Conservation (phyloP, 1,140 invertebrate genomes). For the Cheumatopsyche charites region DNA sequence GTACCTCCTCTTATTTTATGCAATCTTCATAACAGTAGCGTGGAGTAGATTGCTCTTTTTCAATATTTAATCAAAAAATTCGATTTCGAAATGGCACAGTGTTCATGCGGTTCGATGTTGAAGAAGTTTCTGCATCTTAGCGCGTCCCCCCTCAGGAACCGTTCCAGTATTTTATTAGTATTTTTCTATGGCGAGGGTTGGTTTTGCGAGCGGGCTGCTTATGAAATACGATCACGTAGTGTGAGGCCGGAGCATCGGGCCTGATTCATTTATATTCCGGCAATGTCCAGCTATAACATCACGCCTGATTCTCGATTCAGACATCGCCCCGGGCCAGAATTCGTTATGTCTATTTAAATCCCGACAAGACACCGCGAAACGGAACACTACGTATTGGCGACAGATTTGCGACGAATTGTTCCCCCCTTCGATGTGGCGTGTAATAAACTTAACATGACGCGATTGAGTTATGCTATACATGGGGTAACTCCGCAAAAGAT, state of each 20-base stretch:
- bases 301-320: constrained; percentile 48
- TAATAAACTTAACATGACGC: no score
- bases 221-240: constrained; percentile 44
- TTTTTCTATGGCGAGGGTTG: constrained; percentile 11
- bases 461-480: no score
- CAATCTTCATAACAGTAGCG: no score
- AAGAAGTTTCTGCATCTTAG: no score
- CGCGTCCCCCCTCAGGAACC: not conserved
- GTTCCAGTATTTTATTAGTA: constrained; percentile 30
- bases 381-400: not conserved
- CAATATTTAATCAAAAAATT: no score
- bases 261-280: constrained; percentile 45
- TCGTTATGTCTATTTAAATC: constrained; percentile 49
- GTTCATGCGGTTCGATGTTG: no score
- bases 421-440: not conserved
- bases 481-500: no score
- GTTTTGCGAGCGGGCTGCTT: not conserved
- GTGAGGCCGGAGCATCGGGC: constrained; percentile 12
- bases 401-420: not conserved
- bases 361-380: constrained; percentile 35
- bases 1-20: no score
- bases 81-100: no score
- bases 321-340: constrained; percentile 40
- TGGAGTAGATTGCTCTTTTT: no score
- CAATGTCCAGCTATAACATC: constrained; percentile 44